Conservation (phyloP, 2,113 vertebrate species). For the Percopsis transmontana region DNA sequence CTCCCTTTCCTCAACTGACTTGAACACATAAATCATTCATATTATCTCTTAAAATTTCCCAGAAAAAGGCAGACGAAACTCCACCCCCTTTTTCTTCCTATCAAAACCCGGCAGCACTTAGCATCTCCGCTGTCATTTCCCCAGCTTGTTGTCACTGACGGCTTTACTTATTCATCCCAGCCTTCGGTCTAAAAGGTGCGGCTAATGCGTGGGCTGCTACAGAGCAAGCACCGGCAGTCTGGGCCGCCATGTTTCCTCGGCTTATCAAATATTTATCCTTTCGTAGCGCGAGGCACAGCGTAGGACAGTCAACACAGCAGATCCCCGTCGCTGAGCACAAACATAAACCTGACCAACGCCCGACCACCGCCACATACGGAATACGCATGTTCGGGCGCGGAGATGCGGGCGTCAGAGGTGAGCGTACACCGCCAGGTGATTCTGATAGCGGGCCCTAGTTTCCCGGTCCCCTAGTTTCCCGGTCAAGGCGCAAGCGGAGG, state of each 20-base stretch:
- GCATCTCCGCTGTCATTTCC: conserved; percentile 27
- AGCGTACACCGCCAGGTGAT: too few relatives aligned
- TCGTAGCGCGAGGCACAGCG: conserved; percentile 53
- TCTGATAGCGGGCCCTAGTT: too few relatives aligned
- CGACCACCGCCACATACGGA: too few relatives aligned
- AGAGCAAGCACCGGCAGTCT: conserved; percentile 30
- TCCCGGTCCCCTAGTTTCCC: too few relatives aligned
- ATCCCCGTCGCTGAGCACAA: conserved; percentile 38
- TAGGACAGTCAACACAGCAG: conserved; percentile 57
- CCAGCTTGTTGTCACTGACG: conserved; percentile 48
- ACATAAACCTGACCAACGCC: too few relatives aligned
- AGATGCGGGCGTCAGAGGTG: too few relatives aligned
- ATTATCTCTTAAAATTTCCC: conserved; percentile 34
- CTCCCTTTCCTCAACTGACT: conserved; percentile 18
- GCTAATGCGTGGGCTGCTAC: conserved; percentile 35
- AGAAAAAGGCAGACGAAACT: conserved; percentile 33
- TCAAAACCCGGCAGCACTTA: conserved; percentile 53
- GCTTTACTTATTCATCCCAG: conserved; percentile 56
- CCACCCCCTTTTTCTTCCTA: conserved; percentile 25
- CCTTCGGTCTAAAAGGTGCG: conserved; percentile 42
- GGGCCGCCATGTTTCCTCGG: conserved; percentile 46
- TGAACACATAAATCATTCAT: conserved; percentile 56
- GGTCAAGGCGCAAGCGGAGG: too few relatives aligned
- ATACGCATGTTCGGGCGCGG: too few relatives aligned
- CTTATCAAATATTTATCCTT: conserved; percentile 73